Percentiles rank a stretch among this genome's conserved stretches.
Conservation (phyloP, 2,888 invertebrate species). For the Phanerotoma sp. region DNA sequence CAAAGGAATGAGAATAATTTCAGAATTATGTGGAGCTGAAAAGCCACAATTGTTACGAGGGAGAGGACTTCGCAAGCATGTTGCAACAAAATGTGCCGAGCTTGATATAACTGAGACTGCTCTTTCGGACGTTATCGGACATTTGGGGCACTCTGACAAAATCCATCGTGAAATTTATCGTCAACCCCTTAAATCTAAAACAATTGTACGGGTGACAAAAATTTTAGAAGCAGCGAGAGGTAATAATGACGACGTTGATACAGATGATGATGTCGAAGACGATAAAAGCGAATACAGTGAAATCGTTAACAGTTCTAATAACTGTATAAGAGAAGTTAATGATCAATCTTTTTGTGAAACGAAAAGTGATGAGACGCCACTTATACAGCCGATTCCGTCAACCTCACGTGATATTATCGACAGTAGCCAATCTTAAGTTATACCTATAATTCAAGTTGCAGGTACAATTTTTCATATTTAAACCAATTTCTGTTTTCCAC, state of each 20-base stretch:
- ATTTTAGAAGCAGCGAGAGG: slow-evolving; percentile 21
- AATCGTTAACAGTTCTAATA: not conserved
- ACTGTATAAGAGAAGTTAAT: not conserved
- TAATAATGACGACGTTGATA: not conserved
- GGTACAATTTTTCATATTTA: not conserved
- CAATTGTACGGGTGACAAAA: slow-evolving; percentile 32
- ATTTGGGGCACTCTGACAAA: slow-evolving; percentile 20
- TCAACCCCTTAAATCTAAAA: slow-evolving; percentile 28
- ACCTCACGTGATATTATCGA: not conserved
- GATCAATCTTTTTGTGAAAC: not conserved
- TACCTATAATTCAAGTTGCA: not conserved
- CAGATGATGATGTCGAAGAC: not conserved
- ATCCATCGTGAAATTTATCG: slow-evolving; percentile 27
- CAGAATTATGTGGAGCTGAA: slow-evolving; percentile 33
- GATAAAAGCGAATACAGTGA: not conserved
- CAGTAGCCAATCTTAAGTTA: not conserved
- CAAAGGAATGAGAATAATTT: slow-evolving; percentile 30
- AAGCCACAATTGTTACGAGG: slow-evolving; percentile 29
- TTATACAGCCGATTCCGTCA: not conserved
- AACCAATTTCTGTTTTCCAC: not conserved
- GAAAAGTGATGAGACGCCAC: not conserved
- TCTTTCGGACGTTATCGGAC: slow-evolving; percentile 6
- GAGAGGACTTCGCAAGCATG: slow-evolving; percentile 21
- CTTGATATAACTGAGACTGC: slow-evolving; percentile 12
- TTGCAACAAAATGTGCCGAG: slow-evolving; percentile 22